Conservation (phyloP, 2,888 invertebrate species). For the Pyrochroa serraticornis region DNA sequence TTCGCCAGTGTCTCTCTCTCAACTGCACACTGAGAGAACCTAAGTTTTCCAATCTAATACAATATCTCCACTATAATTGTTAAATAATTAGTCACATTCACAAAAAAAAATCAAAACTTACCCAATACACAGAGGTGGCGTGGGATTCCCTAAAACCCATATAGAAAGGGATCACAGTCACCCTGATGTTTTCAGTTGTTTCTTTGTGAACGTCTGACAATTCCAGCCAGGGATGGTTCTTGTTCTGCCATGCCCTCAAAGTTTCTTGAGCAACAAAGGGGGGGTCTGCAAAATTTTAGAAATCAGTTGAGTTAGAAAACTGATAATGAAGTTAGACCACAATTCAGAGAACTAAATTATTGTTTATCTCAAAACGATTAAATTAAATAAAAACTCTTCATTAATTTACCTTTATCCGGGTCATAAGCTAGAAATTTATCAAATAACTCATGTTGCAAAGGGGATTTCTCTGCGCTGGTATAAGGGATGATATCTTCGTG, state of each 20-base stretch:
- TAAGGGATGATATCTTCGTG: slow-evolving; percentile 98
- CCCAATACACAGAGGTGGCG: slow-evolving; percentile 92
- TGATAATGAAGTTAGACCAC: too few relatives aligned
- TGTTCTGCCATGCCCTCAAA: slow-evolving; percentile 93
- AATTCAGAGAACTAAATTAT: too few relatives aligned
- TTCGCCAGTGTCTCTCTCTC: slow-evolving; percentile 97
- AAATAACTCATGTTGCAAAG: slow-evolving; percentile 94
- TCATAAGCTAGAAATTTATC: slow-evolving; percentile 90
- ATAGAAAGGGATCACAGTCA: slow-evolving; percentile 98
- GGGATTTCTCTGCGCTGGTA: slow-evolving; percentile 83
- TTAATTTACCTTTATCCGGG: slow-evolving; percentile 79
- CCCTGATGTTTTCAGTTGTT: slow-evolving; percentile 93
- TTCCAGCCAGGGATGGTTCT: slow-evolving; percentile 96
- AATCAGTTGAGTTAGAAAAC: too few relatives aligned
- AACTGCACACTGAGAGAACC: slow-evolving; percentile 88
- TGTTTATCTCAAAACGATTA: too few relatives aligned
- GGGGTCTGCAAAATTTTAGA: slow-evolving; percentile 68
- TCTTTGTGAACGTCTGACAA: slow-evolving; percentile 96
- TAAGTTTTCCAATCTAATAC: slow-evolving; percentile 94
- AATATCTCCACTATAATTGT: slow-evolving; percentile 88
- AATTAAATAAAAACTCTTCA: too few relatives aligned
- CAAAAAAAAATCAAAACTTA: slow-evolving; percentile 49
- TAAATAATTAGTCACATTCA: neutral
- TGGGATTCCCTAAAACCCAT: slow-evolving; percentile 95
- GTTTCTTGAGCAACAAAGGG: slow-evolving; percentile 90